These are phyloP conservation scores for Nebria ingens DNA, from an alignment of 1,140 invertebrate genomes.

Conservation along the genomic window DNA sequence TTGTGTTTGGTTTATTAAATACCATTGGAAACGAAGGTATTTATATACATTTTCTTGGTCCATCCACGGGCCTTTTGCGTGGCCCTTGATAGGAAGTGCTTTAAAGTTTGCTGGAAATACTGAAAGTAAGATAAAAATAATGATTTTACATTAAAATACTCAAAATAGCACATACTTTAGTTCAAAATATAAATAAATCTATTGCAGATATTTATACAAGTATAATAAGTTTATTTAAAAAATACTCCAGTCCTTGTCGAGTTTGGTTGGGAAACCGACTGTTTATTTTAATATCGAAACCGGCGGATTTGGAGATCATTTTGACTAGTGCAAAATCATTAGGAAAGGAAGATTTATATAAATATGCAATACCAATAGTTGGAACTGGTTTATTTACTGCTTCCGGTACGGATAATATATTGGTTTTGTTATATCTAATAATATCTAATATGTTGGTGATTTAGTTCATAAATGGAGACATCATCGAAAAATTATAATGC, in stretches of 20 bases:
- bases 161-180: background rate
- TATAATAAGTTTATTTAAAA: background rate
- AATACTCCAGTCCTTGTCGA: background rate
- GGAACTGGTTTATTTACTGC: background rate
- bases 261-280: background rate
- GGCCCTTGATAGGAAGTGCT: background rate
- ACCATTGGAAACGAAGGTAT: background rate
- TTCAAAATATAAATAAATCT: background rate
- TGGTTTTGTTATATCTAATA: background rate
- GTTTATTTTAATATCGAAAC: background rate
- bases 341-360: background rate
- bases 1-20: background rate
- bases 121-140: background rate
- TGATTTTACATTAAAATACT: background rate
- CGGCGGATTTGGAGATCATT: background rate
- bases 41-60: background rate
- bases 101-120: background rate
- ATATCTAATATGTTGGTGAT: background rate
- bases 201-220: background rate
- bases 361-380: background rate
- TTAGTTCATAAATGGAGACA: slow-evolving; percentile 19
- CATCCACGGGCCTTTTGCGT: background rate
- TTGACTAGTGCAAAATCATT: background rate
- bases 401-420: background rate
- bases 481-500: slow-evolving; percentile 21